phyloP scores from a whole-genome alignment of 2,888 invertebrate species.

The Adelognathus sp. region DNA sequence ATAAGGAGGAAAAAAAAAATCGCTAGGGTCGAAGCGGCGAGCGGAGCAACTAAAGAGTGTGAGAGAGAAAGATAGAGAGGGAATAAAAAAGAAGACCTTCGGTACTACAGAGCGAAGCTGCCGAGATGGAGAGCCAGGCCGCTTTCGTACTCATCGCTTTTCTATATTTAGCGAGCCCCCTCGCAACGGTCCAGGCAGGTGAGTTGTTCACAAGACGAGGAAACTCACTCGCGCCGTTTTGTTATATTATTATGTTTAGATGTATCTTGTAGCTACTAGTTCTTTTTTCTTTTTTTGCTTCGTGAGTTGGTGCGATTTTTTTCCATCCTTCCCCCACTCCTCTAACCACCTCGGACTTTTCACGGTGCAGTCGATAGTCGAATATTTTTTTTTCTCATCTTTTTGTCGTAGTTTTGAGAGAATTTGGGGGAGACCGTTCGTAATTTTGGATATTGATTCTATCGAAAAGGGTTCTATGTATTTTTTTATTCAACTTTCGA shows the following conservation, averaged over 20 bases:
- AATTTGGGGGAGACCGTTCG: too few relatives aligned
- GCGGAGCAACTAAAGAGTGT: constrained; percentile 4
- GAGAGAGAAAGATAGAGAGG: constrained; percentile 5
- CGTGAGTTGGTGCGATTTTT: too few relatives aligned
- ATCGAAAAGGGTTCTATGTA: too few relatives aligned
- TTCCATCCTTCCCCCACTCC: not conserved
- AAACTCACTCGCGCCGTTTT: constrained; percentile 9
- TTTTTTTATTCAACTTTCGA: too few relatives aligned
- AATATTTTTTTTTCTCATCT: too few relatives aligned
- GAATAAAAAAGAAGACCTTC: constrained; percentile 47
- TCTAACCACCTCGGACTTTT: too few relatives aligned
- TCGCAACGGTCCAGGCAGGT: constrained; percentile 77
- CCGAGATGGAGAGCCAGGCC: constrained; percentile 76
- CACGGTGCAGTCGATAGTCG: too few relatives aligned
- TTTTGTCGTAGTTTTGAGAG: too few relatives aligned
- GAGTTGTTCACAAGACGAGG: constrained; percentile 62
- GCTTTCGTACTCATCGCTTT: constrained; percentile 75
- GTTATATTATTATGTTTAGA: not conserved
- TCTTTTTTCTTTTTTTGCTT: too few relatives aligned
- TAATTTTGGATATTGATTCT: too few relatives aligned
- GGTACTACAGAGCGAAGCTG: constrained; percentile 48
- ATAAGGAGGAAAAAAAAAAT: not conserved
- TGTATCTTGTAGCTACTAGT: too few relatives aligned
- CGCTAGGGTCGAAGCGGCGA: constrained; percentile 20
- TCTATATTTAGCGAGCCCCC: constrained; percentile 79